These are phyloP conservation scores for Myrmecobius fasciatus DNA, from an alignment of 2,113 vertebrate species.

Conservation along the genomic window DNA sequence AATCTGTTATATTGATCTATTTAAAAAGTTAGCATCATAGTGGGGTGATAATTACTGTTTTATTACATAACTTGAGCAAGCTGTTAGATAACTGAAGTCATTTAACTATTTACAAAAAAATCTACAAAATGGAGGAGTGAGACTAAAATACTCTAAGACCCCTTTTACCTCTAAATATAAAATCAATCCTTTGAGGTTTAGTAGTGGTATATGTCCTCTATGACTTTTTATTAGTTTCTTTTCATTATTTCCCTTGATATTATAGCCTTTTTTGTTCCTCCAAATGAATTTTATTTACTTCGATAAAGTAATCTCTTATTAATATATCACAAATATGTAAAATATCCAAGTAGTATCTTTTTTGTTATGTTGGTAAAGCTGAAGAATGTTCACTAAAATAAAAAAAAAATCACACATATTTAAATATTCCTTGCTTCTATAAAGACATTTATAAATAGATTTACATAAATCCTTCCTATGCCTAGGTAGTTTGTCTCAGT, in stretches of 20 bases:
- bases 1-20: background rate
- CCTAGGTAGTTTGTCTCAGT: background rate
- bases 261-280: background rate
- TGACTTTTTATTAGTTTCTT: background rate
- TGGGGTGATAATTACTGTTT: background rate
- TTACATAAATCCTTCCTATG: background rate
- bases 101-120: background rate
- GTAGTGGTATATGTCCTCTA: background rate
- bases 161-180: background rate
- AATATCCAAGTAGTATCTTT: background rate
- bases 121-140: background rate
- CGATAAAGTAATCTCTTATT: background rate
- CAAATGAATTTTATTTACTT: background rate
- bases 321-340: background rate
- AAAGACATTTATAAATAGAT: background rate
- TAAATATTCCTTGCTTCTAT: background rate
- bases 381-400: background rate
- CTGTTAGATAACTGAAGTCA: background rate
- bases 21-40: background rate
- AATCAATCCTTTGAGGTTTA: background rate
- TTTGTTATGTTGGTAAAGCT: background rate
- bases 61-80: background rate
- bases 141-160: background rate
- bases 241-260: background rate
- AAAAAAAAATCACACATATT: background rate